Percentiles rank a stretch among this genome's conserved stretches.
Conservation (phyloP, 1,140 invertebrate species). For the Alviniconcha marisindica region DNA sequence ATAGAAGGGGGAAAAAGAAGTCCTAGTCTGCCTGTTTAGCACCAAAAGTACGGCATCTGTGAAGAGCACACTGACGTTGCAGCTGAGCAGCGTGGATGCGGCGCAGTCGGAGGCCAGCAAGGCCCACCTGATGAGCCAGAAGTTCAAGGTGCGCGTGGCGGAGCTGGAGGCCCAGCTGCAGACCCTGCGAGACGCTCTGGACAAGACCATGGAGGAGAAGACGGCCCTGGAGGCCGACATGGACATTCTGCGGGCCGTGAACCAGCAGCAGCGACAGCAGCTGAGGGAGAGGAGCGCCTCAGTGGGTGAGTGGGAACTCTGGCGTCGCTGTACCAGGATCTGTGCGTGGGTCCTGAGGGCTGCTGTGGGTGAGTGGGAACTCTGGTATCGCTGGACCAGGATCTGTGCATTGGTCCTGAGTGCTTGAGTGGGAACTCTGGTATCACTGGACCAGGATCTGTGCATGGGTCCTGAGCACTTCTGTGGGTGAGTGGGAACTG, state of each 20-base stretch:
- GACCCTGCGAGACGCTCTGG: constrained; percentile 35
- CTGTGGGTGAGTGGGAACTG: too few species aligned
- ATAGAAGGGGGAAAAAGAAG: neutral
- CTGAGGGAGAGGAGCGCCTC: constrained; percentile 50
- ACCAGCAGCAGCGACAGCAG: constrained; percentile 52
- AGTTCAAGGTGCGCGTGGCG: constrained; percentile 45
- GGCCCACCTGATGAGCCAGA: constrained; percentile 49
- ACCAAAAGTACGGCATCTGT: neutral
- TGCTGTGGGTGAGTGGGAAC: too few species aligned
- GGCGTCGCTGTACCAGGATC: too few species aligned
- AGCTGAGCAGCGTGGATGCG: constrained; percentile 46
- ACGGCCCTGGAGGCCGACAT: constrained; percentile 47
- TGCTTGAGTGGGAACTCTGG: too few species aligned
- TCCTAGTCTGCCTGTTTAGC: neutral
- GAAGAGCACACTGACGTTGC: neutral
- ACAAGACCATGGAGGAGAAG: constrained; percentile 31
- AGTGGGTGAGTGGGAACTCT: constrained; percentile 39
- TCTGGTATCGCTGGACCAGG: too few species aligned
- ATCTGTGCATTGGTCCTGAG: too few species aligned
- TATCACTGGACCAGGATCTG: too few species aligned
- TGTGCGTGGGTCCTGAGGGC: too few species aligned
- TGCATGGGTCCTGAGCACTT: too few species aligned
- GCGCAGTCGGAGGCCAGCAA: constrained; percentile 50
- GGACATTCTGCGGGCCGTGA: constrained; percentile 47
- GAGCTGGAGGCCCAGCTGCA: constrained; percentile 52